Evolutionary conservation across 2,797 vertebrate genomes (phyloP), one percentile per base, ranked within the genome.

Genomic region (Paratrypauchen microcephalus): DNA sequence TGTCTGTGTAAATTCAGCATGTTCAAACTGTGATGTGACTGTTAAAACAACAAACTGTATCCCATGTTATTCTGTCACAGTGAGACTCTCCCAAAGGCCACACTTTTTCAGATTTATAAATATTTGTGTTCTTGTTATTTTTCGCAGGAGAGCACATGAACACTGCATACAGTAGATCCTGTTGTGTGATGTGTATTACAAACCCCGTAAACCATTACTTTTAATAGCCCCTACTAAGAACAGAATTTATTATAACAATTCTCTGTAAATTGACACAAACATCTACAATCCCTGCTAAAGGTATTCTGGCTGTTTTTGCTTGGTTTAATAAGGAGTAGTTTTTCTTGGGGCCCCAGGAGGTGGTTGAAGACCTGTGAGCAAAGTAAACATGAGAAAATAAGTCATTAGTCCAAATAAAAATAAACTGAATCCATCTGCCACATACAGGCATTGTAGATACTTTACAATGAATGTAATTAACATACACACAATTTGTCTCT

Each of bases 71-170:
- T 83, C 61, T 70, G 62, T 58, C 32, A 28, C 6, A 15, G 77
- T 71, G 64, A 71, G 83, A 77, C 79, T 66, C 86, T 87, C 79
- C 82, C 66, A 68, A 75, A 76, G 75, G 83, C 84, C 71, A 56
- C 63, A 32, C 26, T 81, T 77, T 80, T 65, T 61, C 54, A 23
- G 61, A 58, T 79, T 76, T 79, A 60, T 72, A 84, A 81, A 85
- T 86, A 73, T 80, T 83, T 80, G 45, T 70, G 2, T 52, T 3
- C 8, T 48, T 23, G 66, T 60, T 47, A 18, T 23, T 9, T 13
- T 62, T 63, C 41, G 50, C 64, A 68, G 61, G 75, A 68, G 58
- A 76, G 16, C 23, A 70, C 26, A 69, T 26, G 48, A 74, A 69
- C 65, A 50, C 48, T 9, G 21, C 21, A 47, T 56, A 26, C 24